Conservation (phyloP, 2,113 vertebrate species). For the Sinocyclocheilus anophthalmus region DNA sequence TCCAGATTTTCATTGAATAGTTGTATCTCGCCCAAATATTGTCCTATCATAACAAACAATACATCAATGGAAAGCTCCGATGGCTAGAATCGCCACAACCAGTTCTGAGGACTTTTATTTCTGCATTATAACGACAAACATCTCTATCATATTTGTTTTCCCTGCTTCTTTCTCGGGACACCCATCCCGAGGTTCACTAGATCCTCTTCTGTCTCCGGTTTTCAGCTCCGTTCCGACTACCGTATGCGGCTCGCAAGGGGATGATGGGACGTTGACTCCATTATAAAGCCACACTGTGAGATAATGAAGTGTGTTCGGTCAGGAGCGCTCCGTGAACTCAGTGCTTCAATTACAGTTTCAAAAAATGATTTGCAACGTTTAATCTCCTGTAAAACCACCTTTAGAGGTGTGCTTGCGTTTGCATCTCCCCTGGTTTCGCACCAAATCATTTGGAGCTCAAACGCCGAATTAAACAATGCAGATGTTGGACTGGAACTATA, state of each 20-base stretch:
- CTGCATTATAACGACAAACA: no score
- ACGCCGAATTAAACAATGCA: conserved; percentile 34
- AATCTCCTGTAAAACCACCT: conserved; percentile 36
- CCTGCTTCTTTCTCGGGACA: no score
- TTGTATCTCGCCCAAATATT: no score
- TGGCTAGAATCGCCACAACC: no score
- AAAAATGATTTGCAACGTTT: conserved; percentile 44
- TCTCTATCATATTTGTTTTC: no score
- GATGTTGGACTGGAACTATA: conserved; percentile 6
- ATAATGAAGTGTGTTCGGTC: conserved; percentile 41
- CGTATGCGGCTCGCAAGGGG: background rate
- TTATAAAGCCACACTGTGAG: conserved; percentile 35
- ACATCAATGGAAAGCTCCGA: no score
- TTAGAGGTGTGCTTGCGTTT: background rate
- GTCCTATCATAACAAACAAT: no score
- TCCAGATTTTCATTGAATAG: no score
- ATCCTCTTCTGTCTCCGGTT: background rate
- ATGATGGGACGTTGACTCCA: background rate
- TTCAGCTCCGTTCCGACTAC: background rate
- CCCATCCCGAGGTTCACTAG: no score
- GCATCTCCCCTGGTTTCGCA: background rate
- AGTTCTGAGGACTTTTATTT: no score
- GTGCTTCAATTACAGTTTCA: conserved; percentile 33
- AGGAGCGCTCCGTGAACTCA: conserved; percentile 21
- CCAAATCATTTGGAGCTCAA: conserved; percentile 33